These are phyloP conservation scores for Apamea anceps DNA, from an alignment of 2,888 invertebrate genomes.

Conservation along the genomic window DNA sequence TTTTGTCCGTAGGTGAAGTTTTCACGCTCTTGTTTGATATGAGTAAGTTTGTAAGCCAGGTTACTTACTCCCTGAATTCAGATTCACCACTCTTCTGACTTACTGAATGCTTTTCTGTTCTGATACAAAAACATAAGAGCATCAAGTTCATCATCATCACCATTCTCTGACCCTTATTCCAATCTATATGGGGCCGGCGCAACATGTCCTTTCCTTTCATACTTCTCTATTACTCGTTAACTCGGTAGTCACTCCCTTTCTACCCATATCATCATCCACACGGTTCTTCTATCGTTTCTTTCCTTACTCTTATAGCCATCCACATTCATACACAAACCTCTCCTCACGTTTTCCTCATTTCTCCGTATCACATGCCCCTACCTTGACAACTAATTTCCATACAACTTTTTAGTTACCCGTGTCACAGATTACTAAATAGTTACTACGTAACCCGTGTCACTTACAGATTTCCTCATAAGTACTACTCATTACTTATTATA, in stretches of 20 bases:
- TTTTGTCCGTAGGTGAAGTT: conserved; percentile 50
- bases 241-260: neutral
- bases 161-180: neutral
- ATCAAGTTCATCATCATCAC: neutral
- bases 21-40: conserved; percentile 25
- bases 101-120: neutral
- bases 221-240: neutral
- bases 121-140: neutral
- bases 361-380: neutral
- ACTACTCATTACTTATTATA: neutral
- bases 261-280: neutral
- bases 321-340: neutral
- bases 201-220: neutral
- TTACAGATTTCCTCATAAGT: neutral
- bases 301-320: neutral
- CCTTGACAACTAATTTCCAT: neutral
- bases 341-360: neutral
- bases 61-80: conserved; percentile 1
- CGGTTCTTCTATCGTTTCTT: neutral
- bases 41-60: neutral
- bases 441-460: neutral
- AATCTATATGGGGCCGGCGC: neutral
- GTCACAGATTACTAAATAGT: too few species aligned
- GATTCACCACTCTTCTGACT: neutral
- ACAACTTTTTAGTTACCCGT: neutral